Conservation (phyloP, 2,797 vertebrate genomes). For the Etheostoma perlongum region DNA sequence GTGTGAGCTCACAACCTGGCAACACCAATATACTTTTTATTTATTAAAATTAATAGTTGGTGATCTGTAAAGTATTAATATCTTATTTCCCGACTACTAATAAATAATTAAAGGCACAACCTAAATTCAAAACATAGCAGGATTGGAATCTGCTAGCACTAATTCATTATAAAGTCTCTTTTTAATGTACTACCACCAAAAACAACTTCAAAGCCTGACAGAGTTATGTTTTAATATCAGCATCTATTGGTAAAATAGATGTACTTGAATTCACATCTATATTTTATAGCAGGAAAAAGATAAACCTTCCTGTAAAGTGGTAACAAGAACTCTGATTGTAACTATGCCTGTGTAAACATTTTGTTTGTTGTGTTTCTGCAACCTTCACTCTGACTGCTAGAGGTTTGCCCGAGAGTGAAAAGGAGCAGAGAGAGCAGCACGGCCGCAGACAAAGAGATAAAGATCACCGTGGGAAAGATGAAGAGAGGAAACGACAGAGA, state of each 20-base stretch:
- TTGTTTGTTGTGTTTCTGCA: neutral
- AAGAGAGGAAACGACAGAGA: slow-evolving; percentile 91
- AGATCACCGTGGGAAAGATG: slow-evolving; percentile 90
- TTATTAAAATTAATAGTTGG: neutral
- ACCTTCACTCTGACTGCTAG: slow-evolving; percentile 63
- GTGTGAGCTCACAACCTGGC: neutral
- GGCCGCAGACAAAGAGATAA: slow-evolving; percentile 91
- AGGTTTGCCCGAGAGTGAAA: slow-evolving; percentile 90
- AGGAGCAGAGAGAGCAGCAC: slow-evolving; percentile 91
- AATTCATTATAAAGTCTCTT: neutral
- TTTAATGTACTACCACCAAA: neutral
- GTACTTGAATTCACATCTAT: neutral
- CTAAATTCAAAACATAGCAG: neutral
- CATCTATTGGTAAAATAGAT: neutral
- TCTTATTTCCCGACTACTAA: neutral
- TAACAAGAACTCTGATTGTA: neutral
- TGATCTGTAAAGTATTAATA: neutral
- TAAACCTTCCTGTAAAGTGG: neutral
- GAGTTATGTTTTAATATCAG: neutral
- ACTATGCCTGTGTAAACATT: neutral
- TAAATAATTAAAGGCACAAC: neutral
- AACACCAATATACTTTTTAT: neutral
- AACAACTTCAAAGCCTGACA: neutral
- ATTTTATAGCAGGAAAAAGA: neutral
- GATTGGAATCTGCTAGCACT: neutral